Conservation (phyloP, 2,888 invertebrate genomes). For the Torymus texanus region DNA sequence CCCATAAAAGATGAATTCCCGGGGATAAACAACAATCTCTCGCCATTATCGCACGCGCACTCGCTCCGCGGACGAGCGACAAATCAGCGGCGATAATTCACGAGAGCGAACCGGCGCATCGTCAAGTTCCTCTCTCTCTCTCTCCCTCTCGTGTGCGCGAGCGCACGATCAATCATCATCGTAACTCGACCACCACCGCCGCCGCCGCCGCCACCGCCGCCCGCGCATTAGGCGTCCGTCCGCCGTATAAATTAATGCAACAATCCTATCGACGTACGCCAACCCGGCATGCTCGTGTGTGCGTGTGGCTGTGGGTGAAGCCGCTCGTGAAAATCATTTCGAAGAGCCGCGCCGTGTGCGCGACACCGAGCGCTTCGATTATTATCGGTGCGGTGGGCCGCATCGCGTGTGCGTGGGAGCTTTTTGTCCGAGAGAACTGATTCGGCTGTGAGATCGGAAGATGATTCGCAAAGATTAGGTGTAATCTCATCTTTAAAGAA, state of each 20-base stretch:
- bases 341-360: neutral
- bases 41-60: conserved; percentile 20
- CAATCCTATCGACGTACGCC: conserved; percentile 17
- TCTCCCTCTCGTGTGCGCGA: neutral
- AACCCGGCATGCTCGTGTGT: no score
- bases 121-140: conserved; percentile 13
- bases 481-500: no score
- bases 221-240: conserved; percentile 34
- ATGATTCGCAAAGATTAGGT: no score
- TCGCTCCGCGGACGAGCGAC: conserved; percentile 16
- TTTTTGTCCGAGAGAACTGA: no score
- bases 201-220: neutral
- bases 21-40: conserved; percentile 31
- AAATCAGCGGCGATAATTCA: conserved; percentile 49
- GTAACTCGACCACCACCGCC: conserved; percentile 5
- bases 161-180: conserved; percentile 51
- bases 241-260: conserved; percentile 39
- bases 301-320: neutral
- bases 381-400: neutral
- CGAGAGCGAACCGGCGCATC: conserved; percentile 14
- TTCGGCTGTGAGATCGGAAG: no score
- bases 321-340: conserved; percentile 25
- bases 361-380: neutral
- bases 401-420: no score
- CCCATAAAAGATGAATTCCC: conserved; percentile 39